These are phyloP conservation scores for Zygogramma bicolorata DNA, from an alignment of 2,888 invertebrate species.

Conservation along the genomic window DNA sequence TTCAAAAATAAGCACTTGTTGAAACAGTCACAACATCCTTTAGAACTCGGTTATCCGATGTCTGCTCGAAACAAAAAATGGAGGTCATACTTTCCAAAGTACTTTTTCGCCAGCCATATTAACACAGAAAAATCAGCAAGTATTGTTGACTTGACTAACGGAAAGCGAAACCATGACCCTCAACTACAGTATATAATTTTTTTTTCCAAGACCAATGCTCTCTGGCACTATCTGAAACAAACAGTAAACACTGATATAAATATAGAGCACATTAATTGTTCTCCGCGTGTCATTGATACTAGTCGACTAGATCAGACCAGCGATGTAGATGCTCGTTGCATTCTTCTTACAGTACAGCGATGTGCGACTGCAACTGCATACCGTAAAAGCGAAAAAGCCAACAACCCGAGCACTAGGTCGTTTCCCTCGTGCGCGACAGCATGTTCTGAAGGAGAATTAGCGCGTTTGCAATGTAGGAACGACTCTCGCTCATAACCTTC, in stretches of 20 bases:
- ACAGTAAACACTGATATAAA: background rate
- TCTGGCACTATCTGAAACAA: background rate
- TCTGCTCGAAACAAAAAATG: too few species aligned
- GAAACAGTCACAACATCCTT: too few species aligned
- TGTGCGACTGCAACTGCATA: constrained; percentile 7
- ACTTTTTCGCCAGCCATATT: too few species aligned
- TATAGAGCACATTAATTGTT: constrained; percentile 23
- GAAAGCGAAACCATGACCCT: background rate
- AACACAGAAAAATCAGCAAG: background rate
- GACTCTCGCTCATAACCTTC: background rate
- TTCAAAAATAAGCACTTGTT: too few species aligned
- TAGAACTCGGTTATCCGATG: too few species aligned
- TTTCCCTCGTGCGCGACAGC: constrained; percentile 41
- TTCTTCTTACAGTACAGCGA: background rate
- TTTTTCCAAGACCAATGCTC: background rate
- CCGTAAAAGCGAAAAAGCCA: constrained; percentile 43
- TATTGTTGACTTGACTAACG: background rate
- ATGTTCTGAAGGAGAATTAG: background rate
- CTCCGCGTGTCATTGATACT: constrained; percentile 29
- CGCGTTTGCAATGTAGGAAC: background rate
- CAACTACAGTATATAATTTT: background rate
- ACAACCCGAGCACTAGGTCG: constrained; percentile 48
- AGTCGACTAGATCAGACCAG: constrained; percentile 27
- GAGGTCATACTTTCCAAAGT: too few species aligned
- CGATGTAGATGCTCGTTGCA: background rate